Base-by-base conservation (phyloP, 2,797 vertebrate species). In the Acanthurus tractus region DNA sequence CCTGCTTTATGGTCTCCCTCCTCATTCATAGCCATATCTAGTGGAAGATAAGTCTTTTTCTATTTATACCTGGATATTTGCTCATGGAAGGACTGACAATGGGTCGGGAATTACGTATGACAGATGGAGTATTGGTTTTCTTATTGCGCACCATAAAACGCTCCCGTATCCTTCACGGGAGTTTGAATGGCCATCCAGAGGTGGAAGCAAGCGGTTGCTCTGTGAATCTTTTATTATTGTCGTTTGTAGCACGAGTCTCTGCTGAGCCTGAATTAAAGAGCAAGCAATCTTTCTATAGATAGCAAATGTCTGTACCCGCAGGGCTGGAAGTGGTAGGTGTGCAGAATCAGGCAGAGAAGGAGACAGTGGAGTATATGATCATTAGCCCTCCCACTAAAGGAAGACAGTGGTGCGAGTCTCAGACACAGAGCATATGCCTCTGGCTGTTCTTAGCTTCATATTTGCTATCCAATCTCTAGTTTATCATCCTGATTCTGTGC, bases 301-400 rank as follows among this genome's bases (percentile, higher is more conserved):
- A 74, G 81, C 25, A 55, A 73, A 62, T 22, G 84, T 83, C 75
- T 85, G 79, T 77, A 85, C 82, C 84, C 74, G 77, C 67, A 54
- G 88, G 84, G 76, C 53, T 71, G 74, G 52, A 81, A 63, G 77
- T 22, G 62, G 74, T 54, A 74, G 81, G 83, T 84, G 86, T 83
- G 82, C 66, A 66, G 59, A 81, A 70, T 82, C 83, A 78, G 50
- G 20, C 42, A 63, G 63, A 66, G 42, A 75, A 54, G 80, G 38
- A 85, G 83, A 80, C 55, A 57, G 73, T 58, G 53, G 73, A 70
- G 81, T 76, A 29, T 86, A 86, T 65, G 74, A 90, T 88, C 78
- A 86, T 81, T 79, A 58, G 85, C 68, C 59, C 59, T 73, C 86
- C 82, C 61, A 73, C 84, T 56, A 34, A 70, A 74, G 79, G 70